phyloP scores from a whole-genome alignment of 2,113 vertebrate species.

The Egretta garzetta region DNA sequence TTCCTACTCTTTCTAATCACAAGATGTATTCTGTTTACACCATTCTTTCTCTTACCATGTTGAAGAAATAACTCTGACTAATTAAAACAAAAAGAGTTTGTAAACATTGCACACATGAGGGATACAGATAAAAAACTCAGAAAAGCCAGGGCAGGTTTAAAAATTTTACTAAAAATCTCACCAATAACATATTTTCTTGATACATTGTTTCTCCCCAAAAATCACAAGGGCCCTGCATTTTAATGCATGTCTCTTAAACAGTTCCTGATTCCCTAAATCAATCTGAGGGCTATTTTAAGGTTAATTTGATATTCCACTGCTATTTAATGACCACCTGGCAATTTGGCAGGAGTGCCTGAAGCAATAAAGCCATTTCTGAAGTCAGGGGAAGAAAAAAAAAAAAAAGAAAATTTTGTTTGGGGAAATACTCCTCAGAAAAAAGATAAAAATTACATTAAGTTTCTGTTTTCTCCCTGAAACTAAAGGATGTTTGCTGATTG shows the following conservation, averaged over 20 bases:
- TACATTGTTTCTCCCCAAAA: not conserved
- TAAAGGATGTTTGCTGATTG: not conserved
- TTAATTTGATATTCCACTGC: slow-evolving; percentile 25
- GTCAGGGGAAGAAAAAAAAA: not conserved
- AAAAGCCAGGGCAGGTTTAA: not conserved
- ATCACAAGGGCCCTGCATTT: not conserved
- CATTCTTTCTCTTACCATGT: not conserved
- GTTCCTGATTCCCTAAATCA: not conserved
- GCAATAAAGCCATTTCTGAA: slow-evolving; percentile 38
- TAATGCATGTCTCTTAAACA: not conserved
- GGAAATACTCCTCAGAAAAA: not conserved
- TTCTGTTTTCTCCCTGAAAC: not conserved
- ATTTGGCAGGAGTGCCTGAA: not conserved
- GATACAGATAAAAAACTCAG: not conserved
- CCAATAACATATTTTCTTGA: not conserved
- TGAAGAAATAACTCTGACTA: not conserved
- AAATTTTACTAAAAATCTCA: not conserved
- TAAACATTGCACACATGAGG: not conserved
- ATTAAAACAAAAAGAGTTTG: not conserved
- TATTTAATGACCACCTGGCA: slow-evolving; percentile 15
- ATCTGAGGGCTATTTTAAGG: slow-evolving; percentile 5
- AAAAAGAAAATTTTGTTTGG: not conserved
- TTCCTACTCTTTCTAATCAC: not conserved
- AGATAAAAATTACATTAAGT: not conserved
- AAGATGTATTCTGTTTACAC: not conserved